Evolutionary conservation across 1,140 invertebrate genomes (phyloP).

Genomic region (Sweltsa coloradensis): DNA sequence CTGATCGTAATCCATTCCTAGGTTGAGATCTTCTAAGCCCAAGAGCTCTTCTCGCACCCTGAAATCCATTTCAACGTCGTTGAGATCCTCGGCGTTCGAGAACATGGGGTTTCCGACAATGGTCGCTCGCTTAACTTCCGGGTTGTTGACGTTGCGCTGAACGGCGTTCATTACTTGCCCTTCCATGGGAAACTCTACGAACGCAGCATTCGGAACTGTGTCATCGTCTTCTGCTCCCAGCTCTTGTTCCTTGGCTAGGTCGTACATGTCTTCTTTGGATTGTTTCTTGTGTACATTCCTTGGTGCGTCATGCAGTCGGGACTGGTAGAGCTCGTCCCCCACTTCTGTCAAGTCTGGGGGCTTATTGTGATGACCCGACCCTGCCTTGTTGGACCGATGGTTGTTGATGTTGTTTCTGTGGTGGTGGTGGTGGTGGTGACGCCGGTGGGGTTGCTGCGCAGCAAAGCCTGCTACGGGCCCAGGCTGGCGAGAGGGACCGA

Average conservation of each 20-base stretch:
- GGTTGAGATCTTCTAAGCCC: constrained; percentile 61
- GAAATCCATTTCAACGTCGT: constrained; percentile 28
- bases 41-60: constrained; percentile 29
- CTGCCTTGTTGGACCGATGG: too few relatives aligned
- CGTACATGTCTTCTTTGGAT: constrained; percentile 7
- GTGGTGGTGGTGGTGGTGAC: constrained; percentile 26
- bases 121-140: constrained; percentile 65
- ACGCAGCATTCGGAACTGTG: constrained; percentile 16
- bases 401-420: constrained; percentile 34
- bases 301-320: too few relatives aligned
- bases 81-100: constrained; percentile 32
- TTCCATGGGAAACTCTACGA: constrained; percentile 18
- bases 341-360: constrained; percentile 15
- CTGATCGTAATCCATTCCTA: constrained; percentile 92
- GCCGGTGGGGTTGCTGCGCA: neutral
- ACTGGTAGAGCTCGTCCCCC: constrained; percentile 5
- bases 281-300: constrained; percentile 2
- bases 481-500: constrained; percentile 8
- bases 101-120: constrained; percentile 83
- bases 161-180: constrained; percentile 10
- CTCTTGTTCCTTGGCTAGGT: neutral
- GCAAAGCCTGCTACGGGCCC: constrained; percentile 7
- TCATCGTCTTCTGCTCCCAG: too few relatives aligned
- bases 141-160: constrained; percentile 18
- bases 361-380: too few relatives aligned